Conservation (phyloP, 2,797 vertebrate species). For the Poeciliopsis presidionis region DNA sequence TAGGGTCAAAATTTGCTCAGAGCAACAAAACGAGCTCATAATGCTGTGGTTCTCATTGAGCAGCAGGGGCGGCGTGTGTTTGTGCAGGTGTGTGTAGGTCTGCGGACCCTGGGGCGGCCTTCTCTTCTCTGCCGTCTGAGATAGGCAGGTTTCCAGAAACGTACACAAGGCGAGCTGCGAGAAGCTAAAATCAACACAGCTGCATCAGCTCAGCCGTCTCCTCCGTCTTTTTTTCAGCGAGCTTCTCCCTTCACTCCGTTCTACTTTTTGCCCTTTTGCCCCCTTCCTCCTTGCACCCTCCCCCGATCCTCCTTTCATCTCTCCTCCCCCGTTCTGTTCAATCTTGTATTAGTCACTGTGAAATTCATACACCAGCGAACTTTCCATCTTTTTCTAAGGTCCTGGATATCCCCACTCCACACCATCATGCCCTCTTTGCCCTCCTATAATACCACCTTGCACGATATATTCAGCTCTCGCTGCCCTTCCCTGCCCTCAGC, state of each 20-base stretch:
- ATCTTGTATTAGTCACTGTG: conserved; percentile 51
- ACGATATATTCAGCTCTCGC: conserved; percentile 6
- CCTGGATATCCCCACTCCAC: conserved; percentile 32
- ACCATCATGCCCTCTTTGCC: conserved; percentile 24
- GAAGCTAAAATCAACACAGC: conserved; percentile 76
- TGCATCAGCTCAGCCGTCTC: conserved; percentile 64
- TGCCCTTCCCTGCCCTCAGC: conserved; percentile 45
- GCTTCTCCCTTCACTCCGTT: conserved; percentile 40
- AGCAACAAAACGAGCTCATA: conserved; percentile 24
- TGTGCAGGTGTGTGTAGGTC: conserved; percentile 67
- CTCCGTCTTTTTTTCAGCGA: conserved; percentile 58
- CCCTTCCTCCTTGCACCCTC: conserved; percentile 21
- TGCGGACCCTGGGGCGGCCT: conserved; percentile 28
- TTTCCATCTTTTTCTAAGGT: conserved; percentile 25
- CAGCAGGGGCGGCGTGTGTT: conserved; percentile 38
- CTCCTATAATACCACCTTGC: conserved; percentile 4
- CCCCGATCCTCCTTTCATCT: conserved; percentile 25
- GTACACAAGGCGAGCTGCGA: conserved; percentile 41
- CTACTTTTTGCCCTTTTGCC: conserved; percentile 53
- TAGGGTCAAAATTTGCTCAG: conserved; percentile 36
- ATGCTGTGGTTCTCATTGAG: conserved; percentile 48
- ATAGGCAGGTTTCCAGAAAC: conserved; percentile 11
- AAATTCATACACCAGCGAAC: conserved; percentile 30
- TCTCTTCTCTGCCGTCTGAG: conserved; percentile 19
- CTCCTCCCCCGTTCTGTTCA: conserved; percentile 27